Conservation (phyloP, 1,140 invertebrate genomes). For the Drosophila pachea region DNA sequence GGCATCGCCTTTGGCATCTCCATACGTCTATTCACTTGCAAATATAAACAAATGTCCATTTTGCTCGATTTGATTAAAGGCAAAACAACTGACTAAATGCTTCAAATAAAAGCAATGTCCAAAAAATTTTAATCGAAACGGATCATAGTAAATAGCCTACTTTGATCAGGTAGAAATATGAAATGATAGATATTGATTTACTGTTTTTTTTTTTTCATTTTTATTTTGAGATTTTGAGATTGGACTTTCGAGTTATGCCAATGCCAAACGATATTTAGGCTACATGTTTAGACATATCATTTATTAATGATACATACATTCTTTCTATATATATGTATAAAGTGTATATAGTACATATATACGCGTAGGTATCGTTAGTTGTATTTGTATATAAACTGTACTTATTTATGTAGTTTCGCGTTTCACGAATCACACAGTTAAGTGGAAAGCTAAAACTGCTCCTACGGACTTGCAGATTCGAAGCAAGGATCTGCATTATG, state of each 20-base stretch:
- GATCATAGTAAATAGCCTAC: too few relatives aligned
- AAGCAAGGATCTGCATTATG: background rate
- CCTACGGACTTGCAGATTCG: background rate
- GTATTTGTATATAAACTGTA: conserved; percentile 15
- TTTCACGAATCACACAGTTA: conserved; percentile 7
- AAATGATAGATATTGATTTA: too few relatives aligned
- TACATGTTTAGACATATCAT: conserved; percentile 24
- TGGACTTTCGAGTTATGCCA: conserved; percentile 22
- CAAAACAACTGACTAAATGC: background rate
- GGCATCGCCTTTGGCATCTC: conserved; percentile 2
- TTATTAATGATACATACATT: conserved; percentile 18
- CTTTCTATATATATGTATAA: background rate
- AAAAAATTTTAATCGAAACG: background rate
- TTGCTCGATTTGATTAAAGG: too few relatives aligned
- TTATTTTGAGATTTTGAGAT: conserved; percentile 25
- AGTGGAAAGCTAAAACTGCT: conserved; percentile 2
- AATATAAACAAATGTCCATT: background rate
- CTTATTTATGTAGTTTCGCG: conserved; percentile 14
- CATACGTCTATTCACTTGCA: background rate
- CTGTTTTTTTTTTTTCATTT: conserved; percentile 20
- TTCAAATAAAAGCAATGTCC: background rate
- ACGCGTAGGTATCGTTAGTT: conserved; percentile 17
- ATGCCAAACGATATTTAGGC: conserved; percentile 25
- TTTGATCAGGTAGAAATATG: too few relatives aligned
- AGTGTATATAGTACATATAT: conserved; percentile 3